Base-by-base conservation (phyloP, 2,113 vertebrate genomes). In the Periophthalmodon schlosseri region DNA sequence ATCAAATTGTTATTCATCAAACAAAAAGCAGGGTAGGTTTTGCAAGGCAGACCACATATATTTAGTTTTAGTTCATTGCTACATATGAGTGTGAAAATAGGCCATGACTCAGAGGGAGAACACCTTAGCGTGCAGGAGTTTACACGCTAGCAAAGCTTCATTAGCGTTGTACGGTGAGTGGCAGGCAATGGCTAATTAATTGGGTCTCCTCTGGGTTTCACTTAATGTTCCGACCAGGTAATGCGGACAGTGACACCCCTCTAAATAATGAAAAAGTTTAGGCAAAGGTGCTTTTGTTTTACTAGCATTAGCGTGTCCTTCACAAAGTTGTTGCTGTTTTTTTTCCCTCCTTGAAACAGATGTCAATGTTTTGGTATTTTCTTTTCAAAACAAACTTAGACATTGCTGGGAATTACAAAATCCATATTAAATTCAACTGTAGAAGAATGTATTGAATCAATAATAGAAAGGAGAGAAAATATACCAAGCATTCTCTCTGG, bases 81-180 rank as follows among this genome's bases (percentile, higher is more conserved):
- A 1, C 16, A 54, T 54, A 20, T 56, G 20, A n/a, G 52, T 21
- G 52, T 20, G 10, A 78, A 88, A 83, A 46, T 84, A 80, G 84
- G 81, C 69, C 78, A 82, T 20, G 76, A 68, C 73, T 72, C 68
- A 34, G 50, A 72, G 60, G 76, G 46, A 69, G 56, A 69, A 82
- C 81, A 83, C 78, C 50, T 90, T 68, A 80, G 75, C 73, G 54
- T 69, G 56, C 20, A 72, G 20, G 65, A 50, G 60, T 50, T 52
- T 36, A 64, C 68, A 49, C 80, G 76, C 79, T 76, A 82, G 36
- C 63, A 16, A n/a, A 63, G 44, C 23, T 69, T 69, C 20, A 44
- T 34, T 14, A 49, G 21, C 47, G 58, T 7, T 56, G 74, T 78
- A 83, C 36, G 73, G 3, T 68, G 70, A 57, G 79, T 76, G 36